phyloP scores from a whole-genome alignment of 37 sponge, comb jelly and placozoan species.

The Theonella swinhoei region DNA sequence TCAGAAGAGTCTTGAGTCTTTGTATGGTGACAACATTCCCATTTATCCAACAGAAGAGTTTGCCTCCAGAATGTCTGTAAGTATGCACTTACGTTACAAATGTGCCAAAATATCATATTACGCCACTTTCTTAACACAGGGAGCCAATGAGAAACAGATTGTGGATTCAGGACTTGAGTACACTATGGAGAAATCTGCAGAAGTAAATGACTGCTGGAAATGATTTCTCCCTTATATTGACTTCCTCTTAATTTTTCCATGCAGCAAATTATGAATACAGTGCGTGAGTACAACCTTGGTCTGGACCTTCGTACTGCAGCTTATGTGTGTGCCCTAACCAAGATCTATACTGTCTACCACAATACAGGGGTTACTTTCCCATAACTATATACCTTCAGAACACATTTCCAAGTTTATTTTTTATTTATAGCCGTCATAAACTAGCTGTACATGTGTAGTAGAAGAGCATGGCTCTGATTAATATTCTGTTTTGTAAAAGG shows the following conservation, averaged over 20 bases:
- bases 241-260: not conserved
- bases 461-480: no score
- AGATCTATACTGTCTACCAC: slow-evolving; percentile 89
- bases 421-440: no score
- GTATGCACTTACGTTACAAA: no score
- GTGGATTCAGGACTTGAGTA: slow-evolving; percentile 96
- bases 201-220: slow-evolving; percentile 46
- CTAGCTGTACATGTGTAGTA: no score
- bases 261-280: slow-evolving; percentile 89
- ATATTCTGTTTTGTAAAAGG: no score
- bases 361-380: slow-evolving; percentile 88
- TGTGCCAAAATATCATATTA: not conserved
- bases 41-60: slow-evolving; percentile 84
- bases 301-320: slow-evolving; percentile 96
- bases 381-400: no score
- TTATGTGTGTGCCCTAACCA: slow-evolving; percentile 85
- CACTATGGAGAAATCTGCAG: slow-evolving; percentile 98
- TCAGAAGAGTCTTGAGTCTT: slow-evolving; percentile 85
- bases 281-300: slow-evolving; percentile 87
- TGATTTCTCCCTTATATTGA: no score
- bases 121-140: not conserved
- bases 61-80: slow-evolving; percentile 67
- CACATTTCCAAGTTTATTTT: no score
- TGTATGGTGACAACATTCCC: slow-evolving; percentile 84
- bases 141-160: slow-evolving; percentile 97